Percentiles rank a stretch among this genome's conserved stretches.
Evolutionary conservation across 2,113 vertebrate genomes (phyloP).

Genomic region (Mesocricetus auratus): DNA sequence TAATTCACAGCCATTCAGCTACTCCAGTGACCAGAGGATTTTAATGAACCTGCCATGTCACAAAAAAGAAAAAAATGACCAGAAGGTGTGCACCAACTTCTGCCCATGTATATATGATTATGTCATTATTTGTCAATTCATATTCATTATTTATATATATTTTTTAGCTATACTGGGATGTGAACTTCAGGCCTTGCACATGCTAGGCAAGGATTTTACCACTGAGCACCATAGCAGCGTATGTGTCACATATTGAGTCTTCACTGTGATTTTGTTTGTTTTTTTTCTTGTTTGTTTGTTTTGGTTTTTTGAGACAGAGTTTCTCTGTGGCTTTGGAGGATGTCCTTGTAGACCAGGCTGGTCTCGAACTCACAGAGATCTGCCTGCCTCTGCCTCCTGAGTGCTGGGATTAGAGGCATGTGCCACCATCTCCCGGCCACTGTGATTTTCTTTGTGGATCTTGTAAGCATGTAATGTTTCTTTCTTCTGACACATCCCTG

Average conservation of each 20-base stretch:
- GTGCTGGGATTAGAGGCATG: no score
- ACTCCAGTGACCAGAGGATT: background rate
- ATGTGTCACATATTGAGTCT: background rate
- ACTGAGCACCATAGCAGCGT: rapidly evolving
- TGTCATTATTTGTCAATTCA: background rate
- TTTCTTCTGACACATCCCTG: rapidly evolving
- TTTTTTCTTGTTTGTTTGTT: no score
- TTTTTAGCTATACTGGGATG: background rate
- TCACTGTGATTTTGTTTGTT: no score
- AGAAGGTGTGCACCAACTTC: background rate
- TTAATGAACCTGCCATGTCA: background rate
- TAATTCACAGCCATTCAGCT: rapidly evolving
- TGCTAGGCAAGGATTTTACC: background rate
- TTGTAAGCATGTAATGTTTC: background rate
- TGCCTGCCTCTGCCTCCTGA: no score
- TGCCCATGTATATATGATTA: rapidly evolving
- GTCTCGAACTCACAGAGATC: no score
- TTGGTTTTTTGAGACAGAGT: no score
- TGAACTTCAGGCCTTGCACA: background rate
- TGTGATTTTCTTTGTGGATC: background rate
- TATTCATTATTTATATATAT: background rate
- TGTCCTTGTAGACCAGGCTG: no score
- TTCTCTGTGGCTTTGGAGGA: no score
- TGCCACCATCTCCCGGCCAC: no score
- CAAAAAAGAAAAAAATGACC: background rate